phyloP scores from a whole-genome alignment of 2,888 invertebrate genomes.

The Campoplex nolae region DNA sequence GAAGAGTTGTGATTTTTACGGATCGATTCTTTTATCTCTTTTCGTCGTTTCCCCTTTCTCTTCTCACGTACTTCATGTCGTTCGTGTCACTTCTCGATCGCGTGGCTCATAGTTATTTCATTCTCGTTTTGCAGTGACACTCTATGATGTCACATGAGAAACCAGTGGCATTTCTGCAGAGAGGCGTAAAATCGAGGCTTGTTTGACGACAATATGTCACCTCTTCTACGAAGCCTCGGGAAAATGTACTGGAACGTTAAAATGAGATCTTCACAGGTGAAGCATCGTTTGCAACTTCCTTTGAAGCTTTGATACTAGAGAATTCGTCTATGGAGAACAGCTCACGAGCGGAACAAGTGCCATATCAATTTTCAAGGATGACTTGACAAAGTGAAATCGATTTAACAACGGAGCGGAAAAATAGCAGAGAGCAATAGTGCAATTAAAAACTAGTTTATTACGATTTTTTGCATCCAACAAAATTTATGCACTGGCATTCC shows the following conservation, averaged over 20 bases:
- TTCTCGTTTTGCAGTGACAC: slow-evolving; percentile 48
- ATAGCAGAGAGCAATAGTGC: neutral
- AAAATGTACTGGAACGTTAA: slow-evolving; percentile 32
- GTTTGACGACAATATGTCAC: slow-evolving; percentile 54
- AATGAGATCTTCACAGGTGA: slow-evolving; percentile 18
- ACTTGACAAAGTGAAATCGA: neutral
- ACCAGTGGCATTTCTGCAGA: slow-evolving; percentile 47
- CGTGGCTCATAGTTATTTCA: slow-evolving; percentile 27
- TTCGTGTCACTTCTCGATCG: slow-evolving; percentile 3
- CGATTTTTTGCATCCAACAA: neutral
- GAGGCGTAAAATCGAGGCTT: slow-evolving; percentile 62
- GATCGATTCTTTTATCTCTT: slow-evolving; percentile 44
- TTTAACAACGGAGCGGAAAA: neutral
- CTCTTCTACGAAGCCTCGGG: neutral
- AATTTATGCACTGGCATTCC: neutral
- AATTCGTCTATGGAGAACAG: neutral
- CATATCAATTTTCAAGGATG: neutral
- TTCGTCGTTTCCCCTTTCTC: neutral
- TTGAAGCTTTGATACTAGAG: slow-evolving; percentile 23
- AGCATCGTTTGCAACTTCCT: neutral
- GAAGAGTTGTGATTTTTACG: slow-evolving; percentile 55
- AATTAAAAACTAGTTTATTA: neutral
- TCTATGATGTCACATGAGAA: slow-evolving; percentile 37
- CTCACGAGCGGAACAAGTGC: neutral
- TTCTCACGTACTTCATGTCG: slow-evolving; percentile 7